Base-by-base conservation (phyloP, 2,797 vertebrate genomes). In the Phrynocephalus forsythii region DNA sequence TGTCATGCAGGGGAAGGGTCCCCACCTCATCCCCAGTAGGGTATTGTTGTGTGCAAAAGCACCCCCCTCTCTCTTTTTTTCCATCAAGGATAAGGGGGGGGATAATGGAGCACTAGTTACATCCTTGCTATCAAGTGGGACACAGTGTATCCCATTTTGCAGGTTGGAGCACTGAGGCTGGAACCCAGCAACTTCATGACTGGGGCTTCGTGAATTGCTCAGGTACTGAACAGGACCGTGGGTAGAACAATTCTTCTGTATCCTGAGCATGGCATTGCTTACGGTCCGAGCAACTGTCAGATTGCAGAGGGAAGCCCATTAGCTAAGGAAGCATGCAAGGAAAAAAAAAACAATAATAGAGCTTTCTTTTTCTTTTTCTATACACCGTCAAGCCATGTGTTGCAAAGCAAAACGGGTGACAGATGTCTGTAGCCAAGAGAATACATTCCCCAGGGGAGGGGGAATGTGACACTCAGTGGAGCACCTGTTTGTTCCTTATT, bases 341-440 rank as follows among this genome's bases (percentile, higher is more conserved):
- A 44, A 44, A 87, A 89, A 90, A 44, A 44, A 44, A 44, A 44
- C 38, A 44, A 44, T 44, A 44, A 44, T 44, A 44, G 38, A 44
- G 38, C 38, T 44, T 44, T 44, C 38, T 44, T 44, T 44, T 44
- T 44, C 38, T 5, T 44, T 44, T 44, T 44, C 38, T 44, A 44
- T 44, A 44, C 38, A 44, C 38, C 38, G 38, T 44, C 38, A 44
- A 38, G 52, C 67, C 24, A 0, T 33, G 68, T 63, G 82, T 86
- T 18, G 84, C 60, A 56, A 85, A 60, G 88, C 82, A 33, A 22
- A 83, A 71, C 28, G 84, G 87, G 20, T 13, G 3, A 82, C 91
- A 91, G 33, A 86, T 94, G 91, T 81, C 88, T 50, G 69, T 75
- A 90, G 68, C 73, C 3, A 26, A 68, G 38, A 85, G 91, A 88